Percentiles rank a stretch among this genome's conserved stretches.
These are phyloP conservation scores for Acrocephalus scirpaceus DNA, from an alignment of 2,797 vertebrate genomes.

Conservation along the genomic window DNA sequence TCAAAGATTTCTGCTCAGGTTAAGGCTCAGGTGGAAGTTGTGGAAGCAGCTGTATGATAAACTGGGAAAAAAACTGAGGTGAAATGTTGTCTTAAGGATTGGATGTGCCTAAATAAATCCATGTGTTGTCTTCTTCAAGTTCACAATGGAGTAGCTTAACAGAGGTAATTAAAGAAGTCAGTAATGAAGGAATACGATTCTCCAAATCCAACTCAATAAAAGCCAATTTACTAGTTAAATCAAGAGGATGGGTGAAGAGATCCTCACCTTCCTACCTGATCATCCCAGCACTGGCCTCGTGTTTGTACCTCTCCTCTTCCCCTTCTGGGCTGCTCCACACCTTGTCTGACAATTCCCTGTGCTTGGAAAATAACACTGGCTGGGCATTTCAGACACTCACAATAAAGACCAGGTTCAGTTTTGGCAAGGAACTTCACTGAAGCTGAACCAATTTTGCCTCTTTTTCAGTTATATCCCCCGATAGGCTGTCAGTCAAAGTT, in stretches of 20 bases:
- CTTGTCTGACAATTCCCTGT: neutral
- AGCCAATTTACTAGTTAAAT: neutral
- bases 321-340: neutral
- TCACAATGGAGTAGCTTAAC: neutral
- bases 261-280: neutral
- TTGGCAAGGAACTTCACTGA: neutral
- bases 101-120: neutral
- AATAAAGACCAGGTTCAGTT: neutral
- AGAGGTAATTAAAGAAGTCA: neutral
- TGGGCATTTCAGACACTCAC: neutral
- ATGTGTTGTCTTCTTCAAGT: fast-evolving
- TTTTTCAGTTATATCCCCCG: neutral
- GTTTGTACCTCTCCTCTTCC: neutral
- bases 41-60: neutral
- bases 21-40: neutral
- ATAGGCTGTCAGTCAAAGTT: neutral
- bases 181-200: neutral
- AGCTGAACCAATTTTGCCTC: neutral
- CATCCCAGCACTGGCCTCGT: fast-evolving
- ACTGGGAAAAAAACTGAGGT: neutral
- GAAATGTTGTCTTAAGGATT: neutral
- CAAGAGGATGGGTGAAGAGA: neutral
- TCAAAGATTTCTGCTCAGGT: neutral
- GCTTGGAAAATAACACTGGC: neutral
- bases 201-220: neutral